Conservation (phyloP, 2,797 vertebrate species). For the Sebastes vulpes region DNA sequence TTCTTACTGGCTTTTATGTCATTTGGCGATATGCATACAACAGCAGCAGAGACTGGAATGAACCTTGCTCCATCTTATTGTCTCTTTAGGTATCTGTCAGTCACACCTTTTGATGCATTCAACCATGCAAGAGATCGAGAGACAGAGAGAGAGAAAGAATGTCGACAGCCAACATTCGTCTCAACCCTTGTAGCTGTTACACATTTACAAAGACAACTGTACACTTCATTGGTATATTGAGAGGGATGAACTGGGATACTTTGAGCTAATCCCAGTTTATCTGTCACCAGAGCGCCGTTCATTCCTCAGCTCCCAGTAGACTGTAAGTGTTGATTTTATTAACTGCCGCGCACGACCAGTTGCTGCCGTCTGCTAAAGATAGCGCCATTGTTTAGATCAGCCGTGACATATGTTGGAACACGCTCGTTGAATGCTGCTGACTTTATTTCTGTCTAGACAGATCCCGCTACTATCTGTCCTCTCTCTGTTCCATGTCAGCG, state of each 20-base stretch:
- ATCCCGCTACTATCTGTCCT: not conserved
- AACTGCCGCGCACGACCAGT: conserved; percentile 37
- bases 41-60: not conserved
- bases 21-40: not conserved
- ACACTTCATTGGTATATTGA: not conserved
- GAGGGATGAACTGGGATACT: not conserved
- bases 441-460: conserved; percentile 35
- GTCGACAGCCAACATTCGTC: conserved; percentile 10
- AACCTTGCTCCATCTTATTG: not conserved
- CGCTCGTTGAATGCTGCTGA: conserved; percentile 29
- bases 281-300: not conserved
- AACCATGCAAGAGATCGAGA: not conserved
- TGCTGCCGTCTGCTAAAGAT: conserved; percentile 60
- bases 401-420: conserved; percentile 42
- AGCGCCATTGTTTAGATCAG: conserved; percentile 55
- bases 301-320: conserved; percentile 24
- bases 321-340: conserved; percentile 45
- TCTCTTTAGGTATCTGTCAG: not conserved
- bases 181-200: not conserved
- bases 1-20: not conserved
- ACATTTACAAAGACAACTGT: conserved; percentile 1
- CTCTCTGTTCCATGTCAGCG: conserved; percentile 6
- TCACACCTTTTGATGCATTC: not conserved
- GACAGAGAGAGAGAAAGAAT: conserved; percentile 4
- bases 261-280: conserved; percentile 11